Conservation (phyloP, 2,113 vertebrate genomes). For the Neodon shergylaensis region DNA sequence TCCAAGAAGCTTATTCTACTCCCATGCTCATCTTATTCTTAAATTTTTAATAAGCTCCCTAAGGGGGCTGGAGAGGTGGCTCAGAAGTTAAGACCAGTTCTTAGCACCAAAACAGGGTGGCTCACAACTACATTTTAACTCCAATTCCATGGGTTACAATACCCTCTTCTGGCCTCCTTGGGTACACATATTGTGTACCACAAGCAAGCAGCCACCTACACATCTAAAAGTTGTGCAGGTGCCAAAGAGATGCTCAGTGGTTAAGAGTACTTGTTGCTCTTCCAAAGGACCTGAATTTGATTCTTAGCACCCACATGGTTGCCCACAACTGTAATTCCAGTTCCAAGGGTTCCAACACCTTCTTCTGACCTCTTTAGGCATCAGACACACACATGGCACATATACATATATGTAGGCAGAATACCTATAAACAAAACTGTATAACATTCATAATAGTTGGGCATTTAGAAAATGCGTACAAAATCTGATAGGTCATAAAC, state of each 20-base stretch:
- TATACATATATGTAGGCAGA: background rate
- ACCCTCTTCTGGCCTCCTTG: background rate
- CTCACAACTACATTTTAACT: background rate
- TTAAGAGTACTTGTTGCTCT: background rate
- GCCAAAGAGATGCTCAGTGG: background rate
- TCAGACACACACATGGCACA: background rate
- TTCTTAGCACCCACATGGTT: background rate
- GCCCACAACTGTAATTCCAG: background rate
- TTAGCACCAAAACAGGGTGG: no score
- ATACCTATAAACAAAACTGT: background rate
- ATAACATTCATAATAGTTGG: background rate
- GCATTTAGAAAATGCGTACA: constrained; percentile 9
- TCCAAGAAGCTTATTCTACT: background rate
- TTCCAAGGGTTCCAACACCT: background rate
- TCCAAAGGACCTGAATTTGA: background rate
- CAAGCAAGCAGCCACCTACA: background rate
- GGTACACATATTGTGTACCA: background rate
- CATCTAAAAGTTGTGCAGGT: background rate
- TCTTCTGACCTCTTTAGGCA: background rate
- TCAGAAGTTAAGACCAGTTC: background rate
- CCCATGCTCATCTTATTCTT: background rate
- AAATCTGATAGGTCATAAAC: background rate
- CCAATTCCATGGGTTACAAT: background rate
- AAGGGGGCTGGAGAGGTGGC: background rate
- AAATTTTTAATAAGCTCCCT: background rate